Base-by-base conservation (phyloP, 2,888 invertebrate genomes). In the Archips crataeganus region DNA sequence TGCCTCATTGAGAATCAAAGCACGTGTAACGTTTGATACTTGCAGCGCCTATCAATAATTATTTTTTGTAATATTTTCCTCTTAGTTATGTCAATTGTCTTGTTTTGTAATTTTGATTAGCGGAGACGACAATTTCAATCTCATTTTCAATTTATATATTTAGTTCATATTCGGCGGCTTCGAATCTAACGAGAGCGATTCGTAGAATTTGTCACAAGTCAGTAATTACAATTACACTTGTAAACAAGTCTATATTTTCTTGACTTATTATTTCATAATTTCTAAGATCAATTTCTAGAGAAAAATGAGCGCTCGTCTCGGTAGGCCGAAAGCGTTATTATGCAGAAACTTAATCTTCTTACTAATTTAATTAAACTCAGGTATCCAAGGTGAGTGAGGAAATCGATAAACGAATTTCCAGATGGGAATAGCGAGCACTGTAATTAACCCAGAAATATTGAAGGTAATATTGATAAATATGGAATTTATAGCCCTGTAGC, bases 341-440 rank as follows among this genome's bases (percentile, higher is more conserved):
- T 81, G 79, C 80, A 82, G 80, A 78, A 81, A 85, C 81, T 80
- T 87, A 85, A 88, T 87, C 84, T 83, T 80, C 83, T 77, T 78
- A 74, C 79, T 82, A 85, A 87, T 86, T 87, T 81, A 86, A 87
- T 87, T 85, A 86, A 72, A 74, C 65, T 66, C 71, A 76, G 61
- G 65, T 70, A 59, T 61, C 72, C 68, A 64, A 81, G 79, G 77
- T 77, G 75, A 77, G 75, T 74, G 79, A 76, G 79, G 72, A 74
- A 79, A 73, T 70, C 62, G 67, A 75, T 74, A 77, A 75, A 71
- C 74, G 74, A 70, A 71, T 75, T 64, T 74, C 13, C 62, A 49
- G 61, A 13, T 32, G 36, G 65, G 69, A 69, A 64, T 61, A 70
- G 51, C 74, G 74, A 54, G 23, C 51, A n/a, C 65, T 64, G 6